These are phyloP conservation scores for Gasterosteus aculeatus DNA, from an alignment of 2,113 vertebrate species.

Conservation along the genomic window DNA sequence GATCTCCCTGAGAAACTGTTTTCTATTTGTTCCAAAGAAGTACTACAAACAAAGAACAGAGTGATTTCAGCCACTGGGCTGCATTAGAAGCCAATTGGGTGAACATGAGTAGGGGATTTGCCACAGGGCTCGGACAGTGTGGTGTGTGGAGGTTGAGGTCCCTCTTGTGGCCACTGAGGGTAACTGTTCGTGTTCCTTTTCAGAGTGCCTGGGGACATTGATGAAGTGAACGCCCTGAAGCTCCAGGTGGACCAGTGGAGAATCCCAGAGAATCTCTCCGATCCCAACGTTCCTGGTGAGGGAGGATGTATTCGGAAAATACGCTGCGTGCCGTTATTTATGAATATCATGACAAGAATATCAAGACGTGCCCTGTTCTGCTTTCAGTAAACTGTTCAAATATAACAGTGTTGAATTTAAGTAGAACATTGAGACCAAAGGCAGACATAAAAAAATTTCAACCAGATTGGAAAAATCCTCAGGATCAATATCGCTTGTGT, in stretches of 20 bases:
- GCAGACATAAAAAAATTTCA: background rate
- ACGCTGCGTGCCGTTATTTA: background rate
- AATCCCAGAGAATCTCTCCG: constrained; percentile 87
- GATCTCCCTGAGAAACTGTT: constrained; percentile 26
- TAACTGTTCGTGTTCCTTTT: constrained; percentile 41
- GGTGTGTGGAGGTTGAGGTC: constrained; percentile 21
- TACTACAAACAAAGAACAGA: constrained; percentile 39
- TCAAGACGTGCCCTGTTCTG: background rate
- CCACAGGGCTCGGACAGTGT: background rate
- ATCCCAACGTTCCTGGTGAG: constrained; percentile 90
- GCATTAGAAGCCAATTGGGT: constrained; percentile 49
- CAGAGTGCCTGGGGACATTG: constrained; percentile 92
- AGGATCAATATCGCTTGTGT: background rate
- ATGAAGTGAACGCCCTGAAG: constrained; percentile 92
- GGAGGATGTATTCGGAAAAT: background rate
- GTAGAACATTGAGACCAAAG: background rate
- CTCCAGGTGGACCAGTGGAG: constrained; percentile 93
- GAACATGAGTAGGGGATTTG: constrained; percentile 23
- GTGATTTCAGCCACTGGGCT: constrained; percentile 24
- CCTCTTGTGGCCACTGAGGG: constrained; percentile 66
- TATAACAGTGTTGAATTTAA: background rate
- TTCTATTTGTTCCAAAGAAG: constrained; percentile 48
- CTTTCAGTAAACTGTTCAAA: background rate
- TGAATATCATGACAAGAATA: background rate
- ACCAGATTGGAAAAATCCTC: background rate